These are phyloP conservation scores for Doris montereyensis DNA, from an alignment of 2,888 invertebrate species.

Conservation along the genomic window DNA sequence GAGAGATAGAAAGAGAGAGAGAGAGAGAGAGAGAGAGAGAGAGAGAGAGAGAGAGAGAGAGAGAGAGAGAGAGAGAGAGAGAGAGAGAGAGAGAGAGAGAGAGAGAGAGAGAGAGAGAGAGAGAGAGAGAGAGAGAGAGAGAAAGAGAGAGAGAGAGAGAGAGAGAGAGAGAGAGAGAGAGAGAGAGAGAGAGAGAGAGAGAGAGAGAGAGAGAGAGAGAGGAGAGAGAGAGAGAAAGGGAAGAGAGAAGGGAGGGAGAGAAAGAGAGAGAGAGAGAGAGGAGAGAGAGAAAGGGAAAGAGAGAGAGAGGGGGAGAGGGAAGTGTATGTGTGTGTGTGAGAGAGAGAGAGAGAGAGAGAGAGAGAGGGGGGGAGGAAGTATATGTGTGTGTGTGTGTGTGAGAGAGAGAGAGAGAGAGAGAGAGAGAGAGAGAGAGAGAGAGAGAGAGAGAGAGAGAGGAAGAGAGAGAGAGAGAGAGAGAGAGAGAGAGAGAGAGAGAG, in stretches of 20 bases:
- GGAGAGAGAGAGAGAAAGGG: neutral
- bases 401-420: neutral
- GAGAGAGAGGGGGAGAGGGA: neutral
- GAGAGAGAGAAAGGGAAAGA: neutral
- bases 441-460: neutral
- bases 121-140: neutral
- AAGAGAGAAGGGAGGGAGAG: neutral
- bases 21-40: no score
- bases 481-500: no score
- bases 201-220: no score
- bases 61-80: no score
- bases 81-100: neutral
- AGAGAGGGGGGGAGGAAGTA: no score
- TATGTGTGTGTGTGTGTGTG: constrained; percentile 4
- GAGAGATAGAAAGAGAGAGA: no score
- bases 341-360: neutral
- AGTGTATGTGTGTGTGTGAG: neutral
- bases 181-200: no score
- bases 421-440: neutral
- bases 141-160: neutral
- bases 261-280: neutral
- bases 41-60: no score
- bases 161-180: neutral
- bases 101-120: neutral
- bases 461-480: neutral